Percentiles rank a stretch among this genome's conserved stretches.
These are phyloP conservation scores for Pardalotus punctatus DNA, from an alignment of 2,113 vertebrate species.

Conservation along the genomic window DNA sequence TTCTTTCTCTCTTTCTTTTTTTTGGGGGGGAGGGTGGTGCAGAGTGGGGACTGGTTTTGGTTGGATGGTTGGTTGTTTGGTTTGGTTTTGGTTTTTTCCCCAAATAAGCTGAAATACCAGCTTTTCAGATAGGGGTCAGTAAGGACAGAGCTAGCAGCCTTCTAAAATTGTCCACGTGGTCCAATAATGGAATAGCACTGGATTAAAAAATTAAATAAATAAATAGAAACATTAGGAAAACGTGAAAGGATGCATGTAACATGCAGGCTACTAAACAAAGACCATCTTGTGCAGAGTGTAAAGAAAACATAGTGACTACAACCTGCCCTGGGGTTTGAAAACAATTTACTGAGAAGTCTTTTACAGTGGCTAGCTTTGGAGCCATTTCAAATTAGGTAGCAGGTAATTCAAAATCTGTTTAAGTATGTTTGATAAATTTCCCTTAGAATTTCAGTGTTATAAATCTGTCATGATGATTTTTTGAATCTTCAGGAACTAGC, in stretches of 20 bases:
- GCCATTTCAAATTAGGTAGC: conserved; percentile 64
- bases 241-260: not conserved
- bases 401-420: conserved; percentile 61
- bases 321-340: conserved; percentile 58
- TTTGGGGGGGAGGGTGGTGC: fast-evolving
- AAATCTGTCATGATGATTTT: conserved; percentile 23
- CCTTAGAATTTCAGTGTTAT: conserved; percentile 24
- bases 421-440: conserved; percentile 45
- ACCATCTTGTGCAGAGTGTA: conserved; percentile 30
- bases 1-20: not conserved
- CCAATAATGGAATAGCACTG: not conserved
- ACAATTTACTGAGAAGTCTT: conserved; percentile 65
- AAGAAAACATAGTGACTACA: conserved; percentile 50
- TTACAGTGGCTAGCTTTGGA: conserved; percentile 57
- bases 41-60: not conserved
- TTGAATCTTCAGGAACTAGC: conserved; percentile 26
- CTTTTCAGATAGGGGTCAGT: not conserved
- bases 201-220: not conserved
- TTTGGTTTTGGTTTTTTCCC: not conserved
- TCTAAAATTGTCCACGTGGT: not conserved
- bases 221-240: not conserved
- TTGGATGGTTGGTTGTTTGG: not conserved
- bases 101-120: not conserved
- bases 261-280: conserved; percentile 51
- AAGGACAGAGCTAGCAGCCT: not conserved